Base-by-base conservation (phyloP, 2,888 invertebrate species). In the Diarsia mendica region DNA sequence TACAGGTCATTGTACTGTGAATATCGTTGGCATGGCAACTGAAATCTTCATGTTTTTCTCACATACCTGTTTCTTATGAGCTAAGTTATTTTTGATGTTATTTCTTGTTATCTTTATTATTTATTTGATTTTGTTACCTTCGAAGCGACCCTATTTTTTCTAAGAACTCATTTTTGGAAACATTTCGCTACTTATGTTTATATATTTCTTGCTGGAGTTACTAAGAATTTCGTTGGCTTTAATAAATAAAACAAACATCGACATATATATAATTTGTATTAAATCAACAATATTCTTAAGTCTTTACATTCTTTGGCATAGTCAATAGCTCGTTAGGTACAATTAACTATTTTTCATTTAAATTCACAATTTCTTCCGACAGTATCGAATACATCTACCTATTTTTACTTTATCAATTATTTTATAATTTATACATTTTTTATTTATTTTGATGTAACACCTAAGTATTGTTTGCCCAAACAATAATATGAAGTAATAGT, bases 191-290 rank as follows among this genome's bases (percentile, higher is more conserved):
- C 18, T 20, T 13, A 5, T 0, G 18, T 20, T 58, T 58, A 18
- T 60, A 9, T 18, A 4, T 18, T 39, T 6, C 4, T 48, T 39
- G 1, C 15, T 60, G 9, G 48, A 9, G 28, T 28, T 28, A 46
- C 0, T 20, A 39, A 15, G 6, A 48, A 4, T 15, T 20, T 8
- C 0, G 2, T n/a, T 53, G 6, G 1, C 3, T 28, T 33, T n/a
- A 3, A 33, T 51, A 1, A 88, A 93, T 94, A 87, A 91, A 90
- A 86, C 89, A 84, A 86, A 77, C 61, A 67, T 70, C 88, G 94
- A 96, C 96, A 95, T 95, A 95, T 92, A 92, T 93, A 95, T 96
- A 95, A 95, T 96, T 96, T 96, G 95, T 96, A 96, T 96, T 96
- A 96, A 96, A 96, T 96, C 96, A 96, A 96, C 96, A 96, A 95